Base-by-base conservation (phyloP, 92 coral and sea anemone species). In the Diadumene lineata region DNA sequence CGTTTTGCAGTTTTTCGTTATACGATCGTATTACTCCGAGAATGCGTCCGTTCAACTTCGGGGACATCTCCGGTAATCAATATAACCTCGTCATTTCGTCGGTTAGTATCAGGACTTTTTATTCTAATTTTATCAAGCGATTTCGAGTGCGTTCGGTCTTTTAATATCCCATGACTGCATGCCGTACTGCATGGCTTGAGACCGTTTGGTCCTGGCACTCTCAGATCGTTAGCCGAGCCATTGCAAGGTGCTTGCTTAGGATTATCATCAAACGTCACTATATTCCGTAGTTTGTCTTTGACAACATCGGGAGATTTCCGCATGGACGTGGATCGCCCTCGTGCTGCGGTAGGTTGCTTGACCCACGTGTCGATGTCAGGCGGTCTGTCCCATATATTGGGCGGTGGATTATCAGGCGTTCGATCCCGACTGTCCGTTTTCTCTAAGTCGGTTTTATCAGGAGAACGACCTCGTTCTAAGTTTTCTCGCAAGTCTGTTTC, bases 241-340 rank as follows among this genome's bases (percentile, higher is more conserved):
- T 82, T 61, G 21, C 53, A 61, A 16, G 84, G 46, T 0, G 66
- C 29, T 26, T 67, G 78, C 16, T 64, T 34, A 1, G 78, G 68
- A 21, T 43, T 79, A 22, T 84, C 88, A 6, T 84, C 88, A 9
- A 82, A 84, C 34, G 80, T 75, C 15, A 68, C 88, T 32, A 61
- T 72, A 44, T 72, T 72, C 19, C 53, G 34, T 25, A 72, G 24
- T 11, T 24, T 72, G n/a, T 72, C 77, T 34, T 31, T 72, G 19
- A 66, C 7, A 7, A 72, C 1, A 24, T 62, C 68, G 33, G 82
- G 82, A 13, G 69, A 68, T 67, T 46, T 64, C 24, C 75, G 61
- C 22, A 26, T 17, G 13, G 11, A 73, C 18, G 34, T 4, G n/a
- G 60, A 23, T 9, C 58, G 34, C 25, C 68, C n/a, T 29, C 82